Conservation (phyloP, 2,113 vertebrate species). For the Genyomyrus donnyi region DNA sequence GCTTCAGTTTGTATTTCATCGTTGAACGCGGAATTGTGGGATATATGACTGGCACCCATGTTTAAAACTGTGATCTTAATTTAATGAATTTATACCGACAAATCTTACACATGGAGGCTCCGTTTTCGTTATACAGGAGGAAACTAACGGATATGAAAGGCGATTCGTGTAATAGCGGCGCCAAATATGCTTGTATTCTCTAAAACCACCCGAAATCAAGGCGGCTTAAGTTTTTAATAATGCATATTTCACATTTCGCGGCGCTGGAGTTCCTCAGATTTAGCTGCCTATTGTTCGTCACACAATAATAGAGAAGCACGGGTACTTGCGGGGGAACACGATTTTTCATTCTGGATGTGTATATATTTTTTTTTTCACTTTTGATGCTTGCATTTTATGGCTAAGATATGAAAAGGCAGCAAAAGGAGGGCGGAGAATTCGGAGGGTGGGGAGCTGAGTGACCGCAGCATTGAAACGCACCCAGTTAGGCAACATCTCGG, state of each 20-base stretch:
- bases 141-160: background rate
- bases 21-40: background rate
- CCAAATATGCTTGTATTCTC: background rate
- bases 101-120: background rate
- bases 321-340: background rate
- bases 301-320: background rate
- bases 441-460: conserved; percentile 37
- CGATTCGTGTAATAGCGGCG: background rate
- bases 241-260: background rate
- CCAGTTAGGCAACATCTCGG: conserved; percentile 47
- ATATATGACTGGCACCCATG: background rate
- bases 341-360: background rate
- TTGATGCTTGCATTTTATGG: background rate
- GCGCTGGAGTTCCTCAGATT: background rate
- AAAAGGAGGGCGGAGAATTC: conserved; percentile 22
- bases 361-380: background rate
- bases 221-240: background rate
- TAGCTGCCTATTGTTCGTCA: background rate
- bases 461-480: conserved; percentile 47
- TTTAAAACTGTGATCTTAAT: background rate
- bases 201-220: background rate
- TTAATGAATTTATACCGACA: background rate
- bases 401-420: background rate
- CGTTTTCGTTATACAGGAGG: background rate
- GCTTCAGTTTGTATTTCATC: background rate